These are phyloP conservation scores for Stegodyphus mimosarum DNA, from an alignment of 1,140 invertebrate genomes.

Conservation along the genomic window DNA sequence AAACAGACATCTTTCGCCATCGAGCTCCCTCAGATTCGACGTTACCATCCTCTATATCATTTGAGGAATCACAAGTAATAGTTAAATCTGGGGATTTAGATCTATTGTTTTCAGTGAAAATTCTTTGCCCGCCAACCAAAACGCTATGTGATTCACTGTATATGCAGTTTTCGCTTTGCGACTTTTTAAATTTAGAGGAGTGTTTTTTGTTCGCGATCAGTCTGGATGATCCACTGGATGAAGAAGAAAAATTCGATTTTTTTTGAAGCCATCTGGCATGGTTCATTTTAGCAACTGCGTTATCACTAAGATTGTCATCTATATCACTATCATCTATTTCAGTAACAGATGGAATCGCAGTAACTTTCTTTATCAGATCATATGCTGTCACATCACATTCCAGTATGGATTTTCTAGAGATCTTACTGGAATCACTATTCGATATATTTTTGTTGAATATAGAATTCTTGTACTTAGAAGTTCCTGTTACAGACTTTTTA, in stretches of 20 bases:
- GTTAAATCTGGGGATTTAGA: slow-evolving; percentile 40
- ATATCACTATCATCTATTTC: slow-evolving; percentile 61
- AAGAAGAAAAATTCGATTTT: slow-evolving; percentile 19
- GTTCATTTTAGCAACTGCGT: slow-evolving; percentile 66
- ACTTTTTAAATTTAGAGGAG: slow-evolving; percentile 26
- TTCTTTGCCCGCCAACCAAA: slow-evolving; percentile 50
- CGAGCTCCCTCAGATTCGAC: neutral
- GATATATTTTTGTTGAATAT: neutral
- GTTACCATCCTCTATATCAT: neutral
- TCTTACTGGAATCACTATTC: slow-evolving; percentile 24
- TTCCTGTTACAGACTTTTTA: slow-evolving; percentile 33
- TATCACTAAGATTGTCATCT: slow-evolving; percentile 72
- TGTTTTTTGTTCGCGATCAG: slow-evolving; percentile 38
- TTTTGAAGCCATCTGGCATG: slow-evolving; percentile 20
- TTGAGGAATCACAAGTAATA: neutral
- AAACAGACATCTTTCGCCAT: slow-evolving; percentile 43
- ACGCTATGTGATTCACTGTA: slow-evolving; percentile 47
- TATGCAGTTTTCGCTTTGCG: slow-evolving; percentile 41
- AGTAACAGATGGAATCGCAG: slow-evolving; percentile 63
- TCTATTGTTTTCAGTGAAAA: slow-evolving; percentile 46
- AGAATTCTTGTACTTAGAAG: slow-evolving; percentile 29
- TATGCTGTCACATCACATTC: slow-evolving; percentile 88
- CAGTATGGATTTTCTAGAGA: slow-evolving; percentile 76
- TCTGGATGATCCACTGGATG: slow-evolving; percentile 10
- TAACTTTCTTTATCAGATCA: slow-evolving; percentile 73